Percentiles rank a stretch among this genome's conserved stretches.
These are phyloP conservation scores for Drosophila eohydei DNA, from an alignment of 2,888 invertebrate genomes.

Conservation along the genomic window DNA sequence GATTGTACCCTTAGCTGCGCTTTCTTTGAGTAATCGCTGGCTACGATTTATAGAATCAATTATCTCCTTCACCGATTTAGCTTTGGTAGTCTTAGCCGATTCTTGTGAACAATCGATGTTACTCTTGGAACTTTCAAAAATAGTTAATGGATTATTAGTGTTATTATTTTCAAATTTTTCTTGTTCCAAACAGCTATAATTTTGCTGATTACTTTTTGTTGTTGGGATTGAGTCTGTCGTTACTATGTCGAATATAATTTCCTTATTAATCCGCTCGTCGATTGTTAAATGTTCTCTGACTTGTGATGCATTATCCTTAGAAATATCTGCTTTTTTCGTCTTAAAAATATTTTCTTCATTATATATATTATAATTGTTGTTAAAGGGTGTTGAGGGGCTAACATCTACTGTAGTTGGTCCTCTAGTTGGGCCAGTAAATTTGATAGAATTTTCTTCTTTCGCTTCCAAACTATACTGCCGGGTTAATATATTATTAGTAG, in stretches of 20 bases:
- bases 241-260: neutral
- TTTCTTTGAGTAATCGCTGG: slow-evolving; percentile 82
- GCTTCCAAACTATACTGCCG: neutral
- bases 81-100: slow-evolving; percentile 55
- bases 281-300: neutral
- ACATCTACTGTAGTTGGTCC: neutral
- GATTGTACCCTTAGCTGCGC: slow-evolving; percentile 77
- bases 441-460: neutral
- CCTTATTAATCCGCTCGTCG: neutral
- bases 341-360: neutral
- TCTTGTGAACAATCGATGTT: neutral
- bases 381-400: neutral
- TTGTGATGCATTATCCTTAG: slow-evolving; percentile 1
- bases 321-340: neutral
- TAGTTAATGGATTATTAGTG: slow-evolving; percentile 21
- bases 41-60: slow-evolving; percentile 85
- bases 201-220: slow-evolving; percentile 5
- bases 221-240: neutral
- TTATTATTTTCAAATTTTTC: slow-evolving; percentile 15
- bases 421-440: neutral
- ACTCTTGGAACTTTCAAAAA: slow-evolving; percentile 33
- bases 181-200: neutral
- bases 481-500: neutral
- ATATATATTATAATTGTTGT: neutral
- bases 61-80: slow-evolving; percentile 83